These are phyloP conservation scores for Operophtera brumata DNA, from an alignment of 2,888 invertebrate species.

Conservation along the genomic window DNA sequence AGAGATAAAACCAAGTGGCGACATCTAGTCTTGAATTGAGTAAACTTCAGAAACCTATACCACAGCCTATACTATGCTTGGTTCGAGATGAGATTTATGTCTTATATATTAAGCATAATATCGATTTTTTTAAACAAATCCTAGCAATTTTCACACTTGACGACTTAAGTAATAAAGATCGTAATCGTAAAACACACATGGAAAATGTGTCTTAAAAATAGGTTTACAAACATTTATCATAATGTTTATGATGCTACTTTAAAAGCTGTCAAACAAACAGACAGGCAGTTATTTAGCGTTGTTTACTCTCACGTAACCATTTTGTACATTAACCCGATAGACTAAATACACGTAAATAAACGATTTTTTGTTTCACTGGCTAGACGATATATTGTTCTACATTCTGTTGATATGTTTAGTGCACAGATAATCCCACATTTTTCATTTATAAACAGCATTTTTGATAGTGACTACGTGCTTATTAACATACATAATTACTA, in stretches of 20 bases:
- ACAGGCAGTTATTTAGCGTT: conserved; percentile 10
- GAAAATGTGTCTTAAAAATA: conserved; percentile 5
- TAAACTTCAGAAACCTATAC: too few relatives aligned
- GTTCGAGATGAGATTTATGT: too few relatives aligned
- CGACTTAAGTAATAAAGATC: background rate
- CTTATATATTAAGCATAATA: too few relatives aligned
- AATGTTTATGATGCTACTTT: conserved; percentile 24
- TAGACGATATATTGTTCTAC: background rate
- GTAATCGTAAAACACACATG: conserved; percentile 7
- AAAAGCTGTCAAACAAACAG: conserved; percentile 32
- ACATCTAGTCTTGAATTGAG: too few relatives aligned
- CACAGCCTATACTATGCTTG: too few relatives aligned
- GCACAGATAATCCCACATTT: background rate
- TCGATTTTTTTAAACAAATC: background rate
- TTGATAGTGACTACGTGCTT: too few relatives aligned
- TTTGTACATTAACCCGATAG: background rate
- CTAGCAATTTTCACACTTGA: background rate
- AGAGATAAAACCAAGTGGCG: too few relatives aligned
- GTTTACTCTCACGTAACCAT: background rate
- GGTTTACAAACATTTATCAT: conserved; percentile 19
- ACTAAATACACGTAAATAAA: background rate
- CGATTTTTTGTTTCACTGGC: background rate
- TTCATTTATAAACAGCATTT: too few relatives aligned
- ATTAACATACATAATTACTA: too few relatives aligned
- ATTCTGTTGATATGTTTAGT: background rate